These are phyloP conservation scores for Gisinianus flammeolus DNA, from an alignment of 2,888 invertebrate genomes.

Conservation along the genomic window DNA sequence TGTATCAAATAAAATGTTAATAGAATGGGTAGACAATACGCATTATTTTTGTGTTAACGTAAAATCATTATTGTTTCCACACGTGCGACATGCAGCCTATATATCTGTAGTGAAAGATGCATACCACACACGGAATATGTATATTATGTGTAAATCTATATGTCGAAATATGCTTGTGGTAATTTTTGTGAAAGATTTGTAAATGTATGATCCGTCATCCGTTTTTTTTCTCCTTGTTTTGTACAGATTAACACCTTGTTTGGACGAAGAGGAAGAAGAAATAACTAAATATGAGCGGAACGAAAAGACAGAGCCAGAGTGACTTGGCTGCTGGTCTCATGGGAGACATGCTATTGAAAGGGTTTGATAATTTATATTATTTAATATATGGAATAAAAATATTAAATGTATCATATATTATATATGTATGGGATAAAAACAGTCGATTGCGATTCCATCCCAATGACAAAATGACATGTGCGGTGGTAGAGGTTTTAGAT, in stretches of 20 bases:
- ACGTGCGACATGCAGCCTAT: no score
- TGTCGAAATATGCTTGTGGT: neutral
- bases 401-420: neutral
- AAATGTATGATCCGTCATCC: no score
- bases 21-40: no score
- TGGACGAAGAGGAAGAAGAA: neutral
- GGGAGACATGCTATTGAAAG: constrained; percentile 49
- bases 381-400: neutral
- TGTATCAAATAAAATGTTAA: no score
- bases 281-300: constrained; percentile 7
- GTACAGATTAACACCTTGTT: neutral
- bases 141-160: neutral
- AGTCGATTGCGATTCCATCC: no score
- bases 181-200: neutral
- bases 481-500: no score
- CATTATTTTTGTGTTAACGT: no score
- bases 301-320: neutral
- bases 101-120: no score
- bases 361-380: constrained; percentile 1
- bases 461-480: neutral
- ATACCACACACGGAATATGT: neutral
- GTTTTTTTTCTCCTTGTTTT: no score
- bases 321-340: constrained; percentile 45
- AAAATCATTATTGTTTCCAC: no score
- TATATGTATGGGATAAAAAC: no score